Base-by-base conservation (phyloP, 2,797 vertebrate species). In the Lepilemur ruficaudatus region DNA sequence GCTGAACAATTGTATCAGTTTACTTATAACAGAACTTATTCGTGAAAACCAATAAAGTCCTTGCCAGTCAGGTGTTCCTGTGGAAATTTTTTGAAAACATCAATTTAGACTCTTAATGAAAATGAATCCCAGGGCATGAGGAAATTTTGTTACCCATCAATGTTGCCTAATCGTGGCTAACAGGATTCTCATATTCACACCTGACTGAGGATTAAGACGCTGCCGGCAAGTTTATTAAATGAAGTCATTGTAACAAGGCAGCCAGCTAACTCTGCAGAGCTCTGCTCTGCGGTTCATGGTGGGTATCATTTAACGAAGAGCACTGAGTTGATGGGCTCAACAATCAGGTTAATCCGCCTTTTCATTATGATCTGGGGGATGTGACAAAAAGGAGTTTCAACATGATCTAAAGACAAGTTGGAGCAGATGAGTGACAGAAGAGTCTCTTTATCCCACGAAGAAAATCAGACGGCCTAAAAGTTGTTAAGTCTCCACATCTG, bases 311-410 rank as follows among this genome's bases (percentile, higher is more conserved):
- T 79, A 89, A 70, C 83, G 38, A 55, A 89, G 76, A 91, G 65
- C 86, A 22, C 0, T 8, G 23, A 88, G 89, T 38, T 28, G 69
- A 82, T 48, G 59, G 65, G 46, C 61, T 97, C 81, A 0, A 82
- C 89, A 96, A 98, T 93, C 97, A 89, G 91, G 73, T 97, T 98
- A 97, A 98, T 98, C 97, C 93, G 83, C 93, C 96, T 95, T 98
- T 98, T 98, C 95, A 81, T 97, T 98, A 88, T 0, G 4, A 96
- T 43, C 97, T 97, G 95, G 94, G 96, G 94, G 96, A 96, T 82
- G 91, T 98, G 98, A 98, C 97, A 96, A 96, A 95, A 94, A 97
- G 83, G 95, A 98, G 98, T 97, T 96, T 96, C 96, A 94, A 18
- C 94, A 89, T 28, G 93, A 95, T 78, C 97, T 96, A 91, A 97